Evolutionary conservation across 2,888 invertebrate genomes (phyloP), one percentile per base, ranked within the genome.

Genomic region (Eilema depressum): DNA sequence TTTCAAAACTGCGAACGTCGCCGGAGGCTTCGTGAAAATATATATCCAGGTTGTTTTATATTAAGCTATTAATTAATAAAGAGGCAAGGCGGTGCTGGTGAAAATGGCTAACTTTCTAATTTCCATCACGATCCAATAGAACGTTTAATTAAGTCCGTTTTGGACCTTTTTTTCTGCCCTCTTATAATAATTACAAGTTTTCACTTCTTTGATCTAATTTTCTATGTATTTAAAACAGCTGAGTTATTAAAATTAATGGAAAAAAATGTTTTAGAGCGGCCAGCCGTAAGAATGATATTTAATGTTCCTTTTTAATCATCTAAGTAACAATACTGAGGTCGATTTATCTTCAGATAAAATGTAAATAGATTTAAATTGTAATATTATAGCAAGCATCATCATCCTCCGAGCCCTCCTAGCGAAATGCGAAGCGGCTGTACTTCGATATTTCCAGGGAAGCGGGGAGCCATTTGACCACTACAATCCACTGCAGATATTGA

Each of bases 51-150:
- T 77, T 75, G 69, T 85, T 87, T 86, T 81, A 84, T 84, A 85
- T 87, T 77, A 84, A 85, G 83, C 80, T 84, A 83, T 86, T 86
- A 87, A 88, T 88, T 87, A 88, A 86, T 84, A 84, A 88, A 80
- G 79, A 83, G 79, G 75, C 69, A 75, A 75, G 76, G 70, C 74
- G 73, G 67, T 67, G 81, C 75, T 83, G 80, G 71, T 74, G 80
- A 78, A 83, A 83, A 84, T 73, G 78, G 78, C 81, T 78, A 84
- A 86, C 86, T 87, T 87, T 86, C 80, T 85, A 84, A 87, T 87
- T 88, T 87, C 69, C 84, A 78, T 76, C 83, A 81, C 81, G 81
- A 78, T 68, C 80, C 84, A 80, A 83, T 87, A 79, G 80, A 86
- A 86, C 83, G 77, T 83, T 87, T 88, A 88, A 87, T 88, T 88